Conservation (phyloP, 2,113 vertebrate species). For the Oreochromis tanganicae region DNA sequence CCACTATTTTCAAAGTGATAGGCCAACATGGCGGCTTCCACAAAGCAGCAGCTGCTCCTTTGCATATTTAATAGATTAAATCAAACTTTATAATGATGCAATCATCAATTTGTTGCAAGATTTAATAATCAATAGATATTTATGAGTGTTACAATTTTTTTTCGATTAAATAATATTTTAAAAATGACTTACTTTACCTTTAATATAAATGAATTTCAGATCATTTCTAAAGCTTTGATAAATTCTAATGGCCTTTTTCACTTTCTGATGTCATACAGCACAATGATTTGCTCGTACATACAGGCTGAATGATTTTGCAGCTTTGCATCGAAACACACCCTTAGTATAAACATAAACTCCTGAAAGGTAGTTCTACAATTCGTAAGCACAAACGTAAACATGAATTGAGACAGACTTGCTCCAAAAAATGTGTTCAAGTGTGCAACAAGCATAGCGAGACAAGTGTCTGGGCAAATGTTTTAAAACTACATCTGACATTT, state of each 20-base stretch:
- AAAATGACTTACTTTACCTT: neutral
- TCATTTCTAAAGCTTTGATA: accelerated
- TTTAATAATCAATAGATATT: neutral
- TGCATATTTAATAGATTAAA: neutral
- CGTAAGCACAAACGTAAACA: neutral
- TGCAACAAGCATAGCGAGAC: neutral
- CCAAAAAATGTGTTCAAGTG: neutral
- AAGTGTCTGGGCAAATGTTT: neutral
- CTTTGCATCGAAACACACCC: neutral
- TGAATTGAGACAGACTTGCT: neutral
- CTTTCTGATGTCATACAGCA: neutral
- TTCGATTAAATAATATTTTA: neutral
- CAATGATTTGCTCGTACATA: neutral
- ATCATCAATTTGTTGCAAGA: neutral
- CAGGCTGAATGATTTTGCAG: neutral
- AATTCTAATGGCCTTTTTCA: neutral
- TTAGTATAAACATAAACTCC: neutral
- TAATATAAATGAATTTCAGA: neutral
- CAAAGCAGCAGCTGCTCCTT: neutral
- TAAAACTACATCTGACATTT: conserved; percentile 29
- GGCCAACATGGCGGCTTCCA: neutral
- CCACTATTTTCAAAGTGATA: neutral
- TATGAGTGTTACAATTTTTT: neutral
- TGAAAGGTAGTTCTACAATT: neutral
- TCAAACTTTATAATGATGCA: neutral